Conservation (phyloP, 1,140 invertebrate species). For the Stratiolaelaps scimitus region DNA sequence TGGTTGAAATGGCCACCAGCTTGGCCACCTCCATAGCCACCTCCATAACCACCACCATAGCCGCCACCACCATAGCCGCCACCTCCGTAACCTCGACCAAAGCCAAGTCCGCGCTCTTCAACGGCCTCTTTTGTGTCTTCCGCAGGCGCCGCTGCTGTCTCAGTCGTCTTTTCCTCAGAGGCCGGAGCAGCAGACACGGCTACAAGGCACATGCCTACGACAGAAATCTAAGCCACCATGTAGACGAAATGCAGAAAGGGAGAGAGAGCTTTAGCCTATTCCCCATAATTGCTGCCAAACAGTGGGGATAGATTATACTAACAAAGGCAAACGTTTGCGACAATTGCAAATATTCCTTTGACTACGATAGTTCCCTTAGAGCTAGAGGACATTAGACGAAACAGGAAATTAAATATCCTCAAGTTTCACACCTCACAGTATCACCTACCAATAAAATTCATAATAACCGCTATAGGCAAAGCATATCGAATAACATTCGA, state of each 20-base stretch:
- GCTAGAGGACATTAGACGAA: too few relatives aligned
- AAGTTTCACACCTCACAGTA: too few relatives aligned
- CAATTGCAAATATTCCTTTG: too few relatives aligned
- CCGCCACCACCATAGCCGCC: neutral
- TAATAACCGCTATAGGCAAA: too few relatives aligned
- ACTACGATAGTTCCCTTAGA: too few relatives aligned
- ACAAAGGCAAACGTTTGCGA: too few relatives aligned
- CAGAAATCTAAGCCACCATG: neutral
- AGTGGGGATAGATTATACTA: too few relatives aligned
- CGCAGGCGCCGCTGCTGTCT: neutral
- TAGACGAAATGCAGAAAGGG: neutral
- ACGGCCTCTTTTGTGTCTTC: conserved; percentile 9
- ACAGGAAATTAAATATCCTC: too few relatives aligned
- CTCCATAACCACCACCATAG: conserved; percentile 3
- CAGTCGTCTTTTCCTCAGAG: neutral
- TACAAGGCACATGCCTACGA: neutral
- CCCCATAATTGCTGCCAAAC: too few relatives aligned
- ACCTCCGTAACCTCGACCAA: neutral
- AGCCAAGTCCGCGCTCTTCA: conserved; percentile 2
- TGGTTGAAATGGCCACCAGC: conserved; percentile 2
- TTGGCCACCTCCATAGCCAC: neutral
- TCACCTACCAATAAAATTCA: too few relatives aligned
- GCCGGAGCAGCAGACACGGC: neutral
- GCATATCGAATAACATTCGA: too few relatives aligned
- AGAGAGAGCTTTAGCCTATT: neutral